phyloP scores from a whole-genome alignment of 2,888 invertebrate genomes.

The Orthosia gracilis region DNA sequence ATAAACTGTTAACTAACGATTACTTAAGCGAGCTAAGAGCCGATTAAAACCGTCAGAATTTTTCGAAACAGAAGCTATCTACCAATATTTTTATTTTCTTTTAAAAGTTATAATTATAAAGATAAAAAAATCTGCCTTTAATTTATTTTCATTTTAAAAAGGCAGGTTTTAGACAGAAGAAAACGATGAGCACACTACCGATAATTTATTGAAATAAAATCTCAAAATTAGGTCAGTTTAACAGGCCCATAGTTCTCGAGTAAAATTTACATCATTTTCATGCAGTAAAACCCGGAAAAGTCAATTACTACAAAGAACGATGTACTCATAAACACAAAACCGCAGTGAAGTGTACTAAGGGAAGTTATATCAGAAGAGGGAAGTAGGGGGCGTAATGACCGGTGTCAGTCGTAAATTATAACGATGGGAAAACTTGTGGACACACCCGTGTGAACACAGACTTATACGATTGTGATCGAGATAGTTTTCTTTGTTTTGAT shows the following conservation, averaged over 20 bases:
- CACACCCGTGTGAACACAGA: constrained; percentile 53
- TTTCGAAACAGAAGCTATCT: too few species aligned
- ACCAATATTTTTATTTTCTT: too few species aligned
- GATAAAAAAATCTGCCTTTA: too few species aligned
- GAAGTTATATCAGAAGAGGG: constrained; percentile 63
- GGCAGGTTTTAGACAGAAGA: too few species aligned
- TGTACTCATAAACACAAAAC: constrained; percentile 19
- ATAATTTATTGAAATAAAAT: background rate
- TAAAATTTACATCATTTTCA: background rate
- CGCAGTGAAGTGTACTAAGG: constrained; percentile 33
- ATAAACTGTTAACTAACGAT: constrained; percentile 3
- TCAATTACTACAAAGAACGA: background rate
- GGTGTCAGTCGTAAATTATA: constrained; percentile 70
- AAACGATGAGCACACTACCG: too few species aligned
- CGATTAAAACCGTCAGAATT: background rate
- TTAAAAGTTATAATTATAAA: too few species aligned
- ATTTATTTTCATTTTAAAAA: background rate
- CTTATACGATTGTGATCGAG: constrained; percentile 51
- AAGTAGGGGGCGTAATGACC: constrained; percentile 64
- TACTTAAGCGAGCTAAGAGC: background rate
- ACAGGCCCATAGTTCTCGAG: too few species aligned
- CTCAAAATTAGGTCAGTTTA: background rate
- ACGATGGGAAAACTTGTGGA: constrained; percentile 68
- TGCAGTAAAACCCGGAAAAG: background rate
- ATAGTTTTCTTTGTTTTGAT: constrained; percentile 46